These are phyloP conservation scores for Achatina immaculata DNA, from an alignment of 1,140 invertebrate species.

Conservation along the genomic window DNA sequence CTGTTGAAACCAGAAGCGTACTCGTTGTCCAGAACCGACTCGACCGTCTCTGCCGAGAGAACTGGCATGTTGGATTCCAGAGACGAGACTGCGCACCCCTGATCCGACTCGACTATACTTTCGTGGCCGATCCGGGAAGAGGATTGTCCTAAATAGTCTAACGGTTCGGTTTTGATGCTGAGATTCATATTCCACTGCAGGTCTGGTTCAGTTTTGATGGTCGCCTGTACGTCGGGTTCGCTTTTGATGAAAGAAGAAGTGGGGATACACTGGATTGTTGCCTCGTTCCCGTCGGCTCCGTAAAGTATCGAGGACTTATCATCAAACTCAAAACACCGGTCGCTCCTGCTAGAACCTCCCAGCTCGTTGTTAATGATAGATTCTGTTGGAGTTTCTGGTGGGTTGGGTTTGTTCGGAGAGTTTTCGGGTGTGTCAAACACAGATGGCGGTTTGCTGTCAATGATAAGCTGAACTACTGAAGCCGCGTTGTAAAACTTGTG, in stretches of 20 bases:
- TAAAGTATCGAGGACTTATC: not conserved
- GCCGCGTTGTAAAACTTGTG: not conserved
- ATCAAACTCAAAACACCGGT: constrained; percentile 1
- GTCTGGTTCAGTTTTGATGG: not conserved
- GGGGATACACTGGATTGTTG: not conserved
- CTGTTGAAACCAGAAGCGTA: constrained; percentile 1
- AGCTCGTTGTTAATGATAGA: too few relatives aligned
- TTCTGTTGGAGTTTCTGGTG: not conserved
- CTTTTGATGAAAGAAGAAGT: not conserved
- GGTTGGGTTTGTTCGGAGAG: constrained; percentile 18
- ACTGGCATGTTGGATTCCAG: not conserved
- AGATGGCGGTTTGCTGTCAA: constrained; percentile 9
- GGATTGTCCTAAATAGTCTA: not conserved
- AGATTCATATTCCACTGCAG: not conserved
- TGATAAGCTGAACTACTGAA: not conserved
- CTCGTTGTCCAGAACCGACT: not conserved
- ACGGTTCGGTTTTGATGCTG: constrained; percentile 19
- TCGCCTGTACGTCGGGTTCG: not conserved
- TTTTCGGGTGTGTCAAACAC: constrained; percentile 36
- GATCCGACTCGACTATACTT: not conserved
- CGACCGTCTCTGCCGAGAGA: not conserved
- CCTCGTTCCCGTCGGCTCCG: not conserved
- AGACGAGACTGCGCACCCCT: not conserved
- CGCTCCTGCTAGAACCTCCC: not conserved
- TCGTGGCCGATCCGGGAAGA: too few relatives aligned